Conservation (phyloP, 2,113 vertebrate species). For the Isurus oxyrinchus region DNA sequence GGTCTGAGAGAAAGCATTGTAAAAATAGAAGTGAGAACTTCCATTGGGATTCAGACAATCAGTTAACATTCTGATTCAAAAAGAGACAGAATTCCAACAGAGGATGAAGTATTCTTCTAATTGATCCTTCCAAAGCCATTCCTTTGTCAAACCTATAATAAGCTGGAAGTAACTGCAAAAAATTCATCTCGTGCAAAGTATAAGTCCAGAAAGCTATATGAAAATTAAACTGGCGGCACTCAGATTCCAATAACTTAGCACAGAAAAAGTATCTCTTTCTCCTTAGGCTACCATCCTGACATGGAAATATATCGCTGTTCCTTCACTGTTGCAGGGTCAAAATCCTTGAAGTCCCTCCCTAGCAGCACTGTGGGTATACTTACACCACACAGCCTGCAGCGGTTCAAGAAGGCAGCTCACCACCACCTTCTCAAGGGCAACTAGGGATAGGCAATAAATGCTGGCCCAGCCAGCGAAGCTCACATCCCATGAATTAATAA, state of each 20-base stretch:
- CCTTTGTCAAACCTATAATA: neutral
- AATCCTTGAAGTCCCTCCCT: too few relatives aligned
- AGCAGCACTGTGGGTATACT: too few relatives aligned
- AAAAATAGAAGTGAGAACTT: neutral
- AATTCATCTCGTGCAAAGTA: neutral
- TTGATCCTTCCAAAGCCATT: neutral
- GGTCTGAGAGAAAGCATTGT: neutral
- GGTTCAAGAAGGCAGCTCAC: too few relatives aligned
- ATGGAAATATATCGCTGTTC: too few relatives aligned
- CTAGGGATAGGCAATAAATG: too few relatives aligned
- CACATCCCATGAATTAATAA: too few relatives aligned
- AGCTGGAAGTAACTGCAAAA: neutral
- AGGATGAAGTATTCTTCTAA: neutral
- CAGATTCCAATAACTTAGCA: neutral
- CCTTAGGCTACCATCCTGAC: neutral
- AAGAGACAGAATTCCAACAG: neutral
- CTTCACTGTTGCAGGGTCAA: too few relatives aligned
- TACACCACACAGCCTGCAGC: too few relatives aligned
- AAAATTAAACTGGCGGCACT: neutral
- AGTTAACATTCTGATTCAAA: neutral
- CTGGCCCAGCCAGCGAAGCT: too few relatives aligned
- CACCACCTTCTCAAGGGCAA: too few relatives aligned
- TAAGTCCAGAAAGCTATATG: neutral
- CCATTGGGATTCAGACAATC: neutral
- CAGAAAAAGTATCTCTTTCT: neutral